phyloP scores from a whole-genome alignment of 2,888 invertebrate species.

The Pseudococcus longispinus region DNA sequence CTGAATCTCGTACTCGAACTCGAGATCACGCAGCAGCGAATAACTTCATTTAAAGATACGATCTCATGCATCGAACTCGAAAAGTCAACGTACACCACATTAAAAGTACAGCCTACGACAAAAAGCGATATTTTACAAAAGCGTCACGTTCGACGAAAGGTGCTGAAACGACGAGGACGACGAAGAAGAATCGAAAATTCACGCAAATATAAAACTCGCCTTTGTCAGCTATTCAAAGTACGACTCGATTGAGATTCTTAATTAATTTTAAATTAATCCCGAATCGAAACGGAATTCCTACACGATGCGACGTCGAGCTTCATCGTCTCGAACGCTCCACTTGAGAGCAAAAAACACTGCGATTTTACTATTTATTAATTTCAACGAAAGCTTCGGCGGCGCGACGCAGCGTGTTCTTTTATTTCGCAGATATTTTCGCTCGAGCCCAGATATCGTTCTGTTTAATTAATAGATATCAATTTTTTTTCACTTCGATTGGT shows the following conservation, averaged over 20 bases:
- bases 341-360: background rate
- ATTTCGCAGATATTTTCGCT: background rate
- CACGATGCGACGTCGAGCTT: background rate
- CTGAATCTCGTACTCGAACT: background rate
- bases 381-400: background rate
- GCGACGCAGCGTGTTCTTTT: background rate
- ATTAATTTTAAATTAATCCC: slow-evolving; percentile 10
- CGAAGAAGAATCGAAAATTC: background rate
- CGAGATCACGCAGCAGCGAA: background rate
- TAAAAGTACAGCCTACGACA: background rate
- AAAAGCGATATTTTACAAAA: background rate
- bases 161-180: background rate
- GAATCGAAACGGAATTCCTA: background rate
- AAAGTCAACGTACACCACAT: background rate
- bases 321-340: background rate
- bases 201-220: background rate
- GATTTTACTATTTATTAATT: background rate
- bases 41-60: background rate
- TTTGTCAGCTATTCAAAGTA: background rate
- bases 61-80: background rate
- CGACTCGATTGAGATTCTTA: slow-evolving; percentile 28
- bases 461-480: background rate
- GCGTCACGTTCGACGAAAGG: background rate
- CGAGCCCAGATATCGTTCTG: background rate
- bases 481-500: background rate